These are phyloP conservation scores for Vireo altiloquus DNA, from an alignment of 2,113 vertebrate species.

Conservation along the genomic window DNA sequence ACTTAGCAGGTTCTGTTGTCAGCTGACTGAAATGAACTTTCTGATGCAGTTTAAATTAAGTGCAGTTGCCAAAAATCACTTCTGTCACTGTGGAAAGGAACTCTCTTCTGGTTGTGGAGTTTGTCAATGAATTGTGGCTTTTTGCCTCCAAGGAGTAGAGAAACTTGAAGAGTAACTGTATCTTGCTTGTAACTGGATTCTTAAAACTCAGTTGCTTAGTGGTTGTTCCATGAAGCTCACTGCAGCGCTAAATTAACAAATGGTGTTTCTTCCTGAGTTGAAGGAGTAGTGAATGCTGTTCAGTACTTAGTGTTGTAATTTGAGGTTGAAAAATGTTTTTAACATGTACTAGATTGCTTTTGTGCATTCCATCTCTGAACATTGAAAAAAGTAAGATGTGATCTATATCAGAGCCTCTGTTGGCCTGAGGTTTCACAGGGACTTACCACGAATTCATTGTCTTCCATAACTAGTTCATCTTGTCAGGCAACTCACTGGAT, in stretches of 20 bases:
- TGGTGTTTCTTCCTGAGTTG: background rate
- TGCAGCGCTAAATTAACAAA: background rate
- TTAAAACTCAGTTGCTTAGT: background rate
- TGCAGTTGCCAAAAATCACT: constrained; percentile 55
- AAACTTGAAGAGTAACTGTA: constrained; percentile 4
- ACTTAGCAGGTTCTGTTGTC: background rate
- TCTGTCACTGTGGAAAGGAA: background rate
- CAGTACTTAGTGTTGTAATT: background rate
- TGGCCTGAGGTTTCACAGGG: constrained; percentile 28
- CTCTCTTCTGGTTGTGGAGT: background rate
- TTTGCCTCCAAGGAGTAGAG: constrained; percentile 3
- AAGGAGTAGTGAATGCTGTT: background rate
- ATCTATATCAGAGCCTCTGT: background rate
- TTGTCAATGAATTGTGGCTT: constrained; percentile 38
- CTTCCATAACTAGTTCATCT: constrained; percentile 48
- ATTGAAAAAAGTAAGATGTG: background rate
- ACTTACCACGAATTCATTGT: constrained; percentile 14
- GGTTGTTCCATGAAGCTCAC: background rate
- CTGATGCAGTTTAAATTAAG: background rate
- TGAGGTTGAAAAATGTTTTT: background rate
- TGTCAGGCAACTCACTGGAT: constrained; percentile 45
- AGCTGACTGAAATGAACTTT: constrained; percentile 2
- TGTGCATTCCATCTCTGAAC: constrained; percentile 16
- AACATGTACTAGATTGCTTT: constrained; percentile 20
- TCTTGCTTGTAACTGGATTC: background rate